Conservation (phyloP, 1,140 invertebrate species). For the Bathynomus jamesi region DNA sequence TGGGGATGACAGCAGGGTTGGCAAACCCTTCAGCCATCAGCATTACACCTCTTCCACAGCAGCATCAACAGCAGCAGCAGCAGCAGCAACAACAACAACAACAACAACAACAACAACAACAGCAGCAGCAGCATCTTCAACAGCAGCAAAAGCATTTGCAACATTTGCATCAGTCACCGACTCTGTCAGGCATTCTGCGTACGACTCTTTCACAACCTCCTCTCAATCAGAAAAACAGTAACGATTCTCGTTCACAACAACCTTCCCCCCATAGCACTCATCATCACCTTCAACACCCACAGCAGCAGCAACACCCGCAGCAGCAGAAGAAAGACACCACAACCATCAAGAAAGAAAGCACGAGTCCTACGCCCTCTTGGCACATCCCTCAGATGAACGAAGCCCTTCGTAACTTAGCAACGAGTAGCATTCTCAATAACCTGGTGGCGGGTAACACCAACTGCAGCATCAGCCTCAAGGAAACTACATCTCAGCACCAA, state of each 20-base stretch:
- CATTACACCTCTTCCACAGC: conserved; percentile 5
- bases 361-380: conserved; percentile 32
- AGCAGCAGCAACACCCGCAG: conserved; percentile 28
- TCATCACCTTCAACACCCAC: too few species aligned
- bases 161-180: conserved; percentile 1
- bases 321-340: conserved; percentile 6
- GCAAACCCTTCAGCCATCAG: conserved; percentile 12
- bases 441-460: neutral
- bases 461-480: neutral
- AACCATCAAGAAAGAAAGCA: conserved; percentile 37
- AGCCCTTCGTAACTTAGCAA: neutral
- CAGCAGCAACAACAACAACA: conserved; percentile 38
- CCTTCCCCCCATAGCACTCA: conserved; percentile 40
- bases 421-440: neutral
- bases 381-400: conserved; percentile 28
- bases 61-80: conserved; percentile 35
- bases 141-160: conserved; percentile 16
- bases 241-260: conserved; percentile 28
- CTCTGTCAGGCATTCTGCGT: conserved; percentile 22
- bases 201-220: conserved; percentile 22
- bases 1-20: conserved; percentile 21
- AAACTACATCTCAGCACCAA: conserved; percentile 12
- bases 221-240: conserved; percentile 17
- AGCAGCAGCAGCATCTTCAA: conserved; percentile 25
- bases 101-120: conserved; percentile 17